Conservation (phyloP, 2,888 invertebrate genomes). For the Drosophila nr. medialis region DNA sequence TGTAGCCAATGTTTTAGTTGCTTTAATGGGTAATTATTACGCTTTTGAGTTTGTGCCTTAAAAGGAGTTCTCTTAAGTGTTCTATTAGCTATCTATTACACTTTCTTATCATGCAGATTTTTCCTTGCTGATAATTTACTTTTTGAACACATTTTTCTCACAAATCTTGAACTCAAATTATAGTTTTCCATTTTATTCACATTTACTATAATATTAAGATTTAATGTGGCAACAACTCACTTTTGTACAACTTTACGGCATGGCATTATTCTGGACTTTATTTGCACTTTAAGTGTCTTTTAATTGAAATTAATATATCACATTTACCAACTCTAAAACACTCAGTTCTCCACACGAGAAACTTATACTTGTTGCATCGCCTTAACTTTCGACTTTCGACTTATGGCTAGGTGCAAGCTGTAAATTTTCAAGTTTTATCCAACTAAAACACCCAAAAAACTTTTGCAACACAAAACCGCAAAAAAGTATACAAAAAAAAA, state of each 20-base stretch:
- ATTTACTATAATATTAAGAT: not conserved
- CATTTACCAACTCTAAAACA: constrained; percentile 16
- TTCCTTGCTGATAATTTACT: not conserved
- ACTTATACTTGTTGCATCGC: constrained; percentile 54
- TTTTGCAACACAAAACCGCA: constrained; percentile 44
- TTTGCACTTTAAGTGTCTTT: constrained; percentile 30
- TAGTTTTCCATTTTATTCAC: not conserved
- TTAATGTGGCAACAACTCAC: not conserved
- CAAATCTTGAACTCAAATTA: not conserved
- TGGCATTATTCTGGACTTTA: not conserved
- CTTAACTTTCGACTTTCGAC: constrained; percentile 44
- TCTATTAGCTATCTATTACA: constrained; percentile 24
- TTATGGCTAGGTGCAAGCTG: constrained; percentile 48
- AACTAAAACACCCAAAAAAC: constrained; percentile 38
- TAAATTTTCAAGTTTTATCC: constrained; percentile 54
- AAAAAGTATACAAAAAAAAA: constrained; percentile 2
- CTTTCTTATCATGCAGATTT: not conserved
- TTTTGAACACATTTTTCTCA: not conserved
- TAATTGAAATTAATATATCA: constrained; percentile 53
- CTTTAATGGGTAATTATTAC: constrained; percentile 55
- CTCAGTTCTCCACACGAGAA: constrained; percentile 10
- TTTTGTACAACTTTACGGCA: constrained; percentile 3
- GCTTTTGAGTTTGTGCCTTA: constrained; percentile 9
- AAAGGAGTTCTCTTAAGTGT: constrained; percentile 3
- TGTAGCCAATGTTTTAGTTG: constrained; percentile 49